These are phyloP conservation scores for Nansenia antarctica DNA, from an alignment of 2,113 vertebrate species.

Conservation along the genomic window DNA sequence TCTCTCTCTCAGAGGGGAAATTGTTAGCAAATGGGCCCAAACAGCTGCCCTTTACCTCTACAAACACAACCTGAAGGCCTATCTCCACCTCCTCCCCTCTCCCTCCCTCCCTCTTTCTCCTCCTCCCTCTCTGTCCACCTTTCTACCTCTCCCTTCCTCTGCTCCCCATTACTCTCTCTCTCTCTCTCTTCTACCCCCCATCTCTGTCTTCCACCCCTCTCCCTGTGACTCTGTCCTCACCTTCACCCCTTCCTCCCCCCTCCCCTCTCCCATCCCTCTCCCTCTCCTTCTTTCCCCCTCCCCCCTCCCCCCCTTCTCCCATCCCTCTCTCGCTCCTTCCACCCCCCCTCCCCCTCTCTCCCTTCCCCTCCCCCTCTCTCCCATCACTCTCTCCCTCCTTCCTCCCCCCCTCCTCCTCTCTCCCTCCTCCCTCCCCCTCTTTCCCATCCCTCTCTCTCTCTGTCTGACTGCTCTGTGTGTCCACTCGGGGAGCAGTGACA, in stretches of 20 bases:
- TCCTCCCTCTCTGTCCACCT: constrained; percentile 1
- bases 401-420: constrained; percentile 5
- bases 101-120: too few relatives aligned
- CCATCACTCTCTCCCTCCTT: neutral
- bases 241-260: constrained; percentile 1
- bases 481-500: too few relatives aligned
- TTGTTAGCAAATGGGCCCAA: constrained; percentile 75
- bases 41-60: constrained; percentile 68
- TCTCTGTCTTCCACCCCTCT: constrained; percentile 24
- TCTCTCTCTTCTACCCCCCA: too few relatives aligned
- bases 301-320: constrained; percentile 32
- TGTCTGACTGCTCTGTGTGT: constrained; percentile 25
- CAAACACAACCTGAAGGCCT: constrained; percentile 67
- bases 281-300: constrained; percentile 13
- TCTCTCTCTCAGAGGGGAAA: constrained; percentile 63
- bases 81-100: constrained; percentile 36
- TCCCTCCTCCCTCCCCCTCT: constrained; percentile 33
- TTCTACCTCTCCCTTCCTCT: too few relatives aligned
- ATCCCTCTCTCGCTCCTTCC: constrained; percentile 11
- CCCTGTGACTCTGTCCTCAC: constrained; percentile 16
- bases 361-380: constrained; percentile 9
- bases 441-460: constrained; percentile 15
- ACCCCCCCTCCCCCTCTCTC: constrained; percentile 28
- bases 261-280: neutral
- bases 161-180: too few relatives aligned